Evolutionary conservation across 2,113 vertebrate genomes (phyloP).

Genomic region (Lagopus leucura): DNA sequence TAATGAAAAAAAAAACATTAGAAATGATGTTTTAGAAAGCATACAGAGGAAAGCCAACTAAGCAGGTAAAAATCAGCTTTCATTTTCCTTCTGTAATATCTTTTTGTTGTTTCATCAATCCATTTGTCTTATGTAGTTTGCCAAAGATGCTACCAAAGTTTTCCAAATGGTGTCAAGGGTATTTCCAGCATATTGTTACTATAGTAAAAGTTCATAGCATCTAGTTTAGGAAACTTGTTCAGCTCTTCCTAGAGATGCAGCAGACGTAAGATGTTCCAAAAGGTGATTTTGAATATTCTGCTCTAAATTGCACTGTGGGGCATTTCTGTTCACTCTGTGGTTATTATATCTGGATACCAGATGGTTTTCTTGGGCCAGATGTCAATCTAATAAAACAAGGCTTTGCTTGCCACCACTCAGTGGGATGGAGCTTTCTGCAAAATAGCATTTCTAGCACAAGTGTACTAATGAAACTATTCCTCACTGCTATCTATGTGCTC

Average conservation of each 20-base stretch:
- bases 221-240: background rate
- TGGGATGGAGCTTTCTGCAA: background rate
- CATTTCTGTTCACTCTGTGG: background rate
- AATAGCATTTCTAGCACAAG: background rate
- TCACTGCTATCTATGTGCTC: background rate
- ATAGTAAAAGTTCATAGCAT: background rate
- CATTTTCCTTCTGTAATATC: background rate
- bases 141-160: background rate
- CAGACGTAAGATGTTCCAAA: background rate
- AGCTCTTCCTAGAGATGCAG: background rate
- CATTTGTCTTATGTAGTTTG: background rate
- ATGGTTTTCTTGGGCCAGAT: background rate
- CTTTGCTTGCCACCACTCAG: background rate
- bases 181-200: background rate
- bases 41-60: background rate
- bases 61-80: background rate
- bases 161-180: background rate
- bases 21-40: background rate
- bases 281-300: background rate
- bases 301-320: background rate
- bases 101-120: background rate
- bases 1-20: rapidly evolving
- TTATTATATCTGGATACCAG: background rate
- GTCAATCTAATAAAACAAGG: background rate
- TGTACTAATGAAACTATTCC: background rate